Percentiles rank a stretch among this genome's conserved stretches.
These are phyloP conservation scores for Spheniscus mendiculus DNA, from an alignment of 2,113 vertebrate genomes.

Conservation along the genomic window DNA sequence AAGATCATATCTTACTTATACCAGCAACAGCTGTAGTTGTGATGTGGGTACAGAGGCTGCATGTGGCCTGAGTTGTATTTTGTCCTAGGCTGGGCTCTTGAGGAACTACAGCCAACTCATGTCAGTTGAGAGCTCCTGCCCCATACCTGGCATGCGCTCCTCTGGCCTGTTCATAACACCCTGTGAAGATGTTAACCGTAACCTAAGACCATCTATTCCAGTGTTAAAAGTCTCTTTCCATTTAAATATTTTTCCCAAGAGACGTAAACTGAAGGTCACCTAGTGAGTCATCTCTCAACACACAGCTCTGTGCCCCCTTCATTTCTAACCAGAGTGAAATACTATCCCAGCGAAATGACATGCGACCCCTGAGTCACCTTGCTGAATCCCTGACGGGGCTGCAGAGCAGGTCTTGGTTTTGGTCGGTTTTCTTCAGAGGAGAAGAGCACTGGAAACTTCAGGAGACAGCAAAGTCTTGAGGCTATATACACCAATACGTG, in stretches of 20 bases:
- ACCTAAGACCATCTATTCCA: not conserved
- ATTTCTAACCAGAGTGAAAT: not conserved
- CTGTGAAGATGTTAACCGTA: not conserved
- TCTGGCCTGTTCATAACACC: not conserved
- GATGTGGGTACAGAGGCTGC: not conserved
- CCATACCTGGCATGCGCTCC: not conserved
- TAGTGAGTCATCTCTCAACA: not conserved
- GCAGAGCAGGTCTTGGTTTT: not conserved
- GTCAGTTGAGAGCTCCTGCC: not conserved
- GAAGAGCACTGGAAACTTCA: not conserved
- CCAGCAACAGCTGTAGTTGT: not conserved
- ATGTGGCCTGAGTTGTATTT: not conserved
- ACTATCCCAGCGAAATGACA: not conserved
- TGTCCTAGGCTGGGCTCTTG: not conserved
- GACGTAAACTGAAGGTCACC: not conserved
- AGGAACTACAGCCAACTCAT: not conserved
- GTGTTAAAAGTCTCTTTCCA: not conserved
- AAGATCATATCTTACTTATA: not conserved
- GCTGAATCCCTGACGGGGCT: not conserved
- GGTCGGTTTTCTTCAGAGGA: not conserved
- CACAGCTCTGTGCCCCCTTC: not conserved
- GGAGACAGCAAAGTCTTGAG: not conserved
- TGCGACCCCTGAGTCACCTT: not conserved
- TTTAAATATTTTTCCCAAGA: not conserved
- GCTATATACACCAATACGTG: rapidly evolving